Evolutionary conservation across 2,797 vertebrate genomes (phyloP), one percentile per base, ranked within the genome.

Genomic region (Silurus aristotelis): DNA sequence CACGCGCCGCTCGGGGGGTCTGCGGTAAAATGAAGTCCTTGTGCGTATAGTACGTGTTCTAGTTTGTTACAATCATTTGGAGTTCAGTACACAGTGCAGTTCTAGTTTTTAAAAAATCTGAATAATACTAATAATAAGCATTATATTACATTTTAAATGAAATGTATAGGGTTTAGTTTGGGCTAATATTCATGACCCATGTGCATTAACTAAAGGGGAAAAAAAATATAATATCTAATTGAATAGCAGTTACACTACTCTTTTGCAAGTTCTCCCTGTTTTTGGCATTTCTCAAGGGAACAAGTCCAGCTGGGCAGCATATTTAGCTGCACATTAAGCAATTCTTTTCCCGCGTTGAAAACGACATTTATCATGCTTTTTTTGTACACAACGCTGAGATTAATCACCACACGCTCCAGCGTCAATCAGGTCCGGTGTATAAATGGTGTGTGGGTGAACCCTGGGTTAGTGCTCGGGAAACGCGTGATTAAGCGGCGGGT

Each of bases 351-450:
- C 6, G 43, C 20, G 14, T 27, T 77, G 73, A 70, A 83, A 71
- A 81, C 77, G 48, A 70, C 85, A 88, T 89, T 85, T 2, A 85
- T 89, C 85, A 87, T 87, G 66, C 60, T 85, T 88, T 82, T 82
- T 88, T 82, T 60, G 77, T 56, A 25, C 70, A 93, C 93, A 91
- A 95, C 94, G 95, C 94, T 94, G 93, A 95, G 95, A 96, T 96
- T 94, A 96, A 96, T 96, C 94, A 95, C 93, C 91, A 92, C 31
- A 94, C 95, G 94, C 95, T 95, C 94, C 95, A 94, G 94, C 95
- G 95, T 96, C 96, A 95, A 96, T 96, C 93, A 96, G 96, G 96
- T 94, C 94, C 94, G 96, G 94, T 93, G 92, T 95, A 93, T 93
- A 94, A 96, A 96, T 96, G 95, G 93, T 94, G 94, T 95, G 94